A percentile compares a stretch with the other conserved stretches of the same genome.
These are phyloP conservation scores for Adelosebastes latens DNA, from an alignment of 2,797 vertebrate genomes.

Conservation along the genomic window DNA sequence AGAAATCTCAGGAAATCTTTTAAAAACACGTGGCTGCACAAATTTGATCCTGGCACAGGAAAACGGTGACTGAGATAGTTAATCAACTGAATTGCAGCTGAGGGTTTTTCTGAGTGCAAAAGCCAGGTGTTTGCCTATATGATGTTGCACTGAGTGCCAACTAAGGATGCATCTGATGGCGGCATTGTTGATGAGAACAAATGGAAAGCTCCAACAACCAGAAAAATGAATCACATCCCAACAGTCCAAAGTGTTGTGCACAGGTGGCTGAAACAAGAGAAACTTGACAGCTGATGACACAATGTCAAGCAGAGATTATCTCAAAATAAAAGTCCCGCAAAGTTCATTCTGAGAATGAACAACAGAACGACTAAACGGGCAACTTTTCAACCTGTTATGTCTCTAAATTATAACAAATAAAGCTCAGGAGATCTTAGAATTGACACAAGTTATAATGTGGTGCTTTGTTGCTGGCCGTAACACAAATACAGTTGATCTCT, in stretches of 20 bases:
- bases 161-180: background rate
- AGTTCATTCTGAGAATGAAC: background rate
- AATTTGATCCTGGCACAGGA: background rate
- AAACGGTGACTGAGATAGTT: background rate
- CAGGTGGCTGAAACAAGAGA: background rate
- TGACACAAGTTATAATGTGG: background rate
- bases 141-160: background rate
- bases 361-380: background rate
- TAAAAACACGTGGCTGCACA: background rate
- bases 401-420: background rate
- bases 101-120: background rate
- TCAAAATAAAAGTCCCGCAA: background rate
- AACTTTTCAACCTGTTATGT: background rate
- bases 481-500: slow-evolving; percentile 2
- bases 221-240: background rate
- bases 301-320: background rate
- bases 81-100: background rate
- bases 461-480: background rate
- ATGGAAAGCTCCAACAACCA: background rate
- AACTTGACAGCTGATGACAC: background rate
- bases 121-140: background rate
- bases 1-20: background rate
- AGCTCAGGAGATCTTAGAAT: slow-evolving; percentile 2
- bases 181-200: background rate
- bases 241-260: background rate